These are phyloP conservation scores for Peucedramus taeniatus DNA, from an alignment of 2,113 vertebrate species.

Conservation along the genomic window DNA sequence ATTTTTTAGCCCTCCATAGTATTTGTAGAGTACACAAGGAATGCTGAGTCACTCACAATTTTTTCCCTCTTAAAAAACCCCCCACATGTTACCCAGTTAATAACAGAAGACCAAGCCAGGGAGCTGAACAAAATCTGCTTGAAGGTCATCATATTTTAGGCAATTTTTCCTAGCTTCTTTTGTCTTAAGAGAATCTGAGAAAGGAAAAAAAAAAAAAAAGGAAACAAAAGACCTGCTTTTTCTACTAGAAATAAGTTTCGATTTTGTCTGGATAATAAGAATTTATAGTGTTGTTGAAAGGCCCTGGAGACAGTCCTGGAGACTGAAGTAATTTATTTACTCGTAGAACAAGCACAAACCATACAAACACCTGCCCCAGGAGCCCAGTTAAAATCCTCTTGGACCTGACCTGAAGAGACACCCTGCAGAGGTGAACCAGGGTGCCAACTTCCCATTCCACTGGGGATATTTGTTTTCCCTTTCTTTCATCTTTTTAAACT, in stretches of 20 bases:
- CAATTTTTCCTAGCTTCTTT: background rate
- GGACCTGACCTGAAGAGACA: background rate
- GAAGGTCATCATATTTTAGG: background rate
- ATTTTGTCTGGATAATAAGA: slow-evolving; percentile 17
- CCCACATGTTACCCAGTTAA: accelerated
- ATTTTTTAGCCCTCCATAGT: background rate
- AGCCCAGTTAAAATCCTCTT: background rate
- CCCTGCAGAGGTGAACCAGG: background rate
- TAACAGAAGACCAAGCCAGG: background rate
- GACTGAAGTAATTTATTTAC: slow-evolving; percentile 21
- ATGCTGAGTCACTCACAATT: background rate
- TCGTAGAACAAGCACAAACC: background rate
- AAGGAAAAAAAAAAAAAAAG: background rate
- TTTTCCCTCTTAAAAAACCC: background rate
- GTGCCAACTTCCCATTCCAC: background rate
- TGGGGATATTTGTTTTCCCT: background rate
- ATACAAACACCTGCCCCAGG: background rate
- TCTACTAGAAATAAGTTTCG: background rate
- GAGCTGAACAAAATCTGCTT: background rate
- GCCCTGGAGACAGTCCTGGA: background rate
- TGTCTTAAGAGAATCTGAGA: background rate
- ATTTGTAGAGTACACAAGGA: background rate
- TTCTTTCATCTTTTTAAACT: accelerated
- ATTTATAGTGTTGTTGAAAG: slow-evolving; percentile 20
- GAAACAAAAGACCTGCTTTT: background rate